Percentiles rank a stretch among this genome's conserved stretches.
phyloP scores from a whole-genome alignment of 1,140 invertebrate species.

The Aphis craccivora region DNA sequence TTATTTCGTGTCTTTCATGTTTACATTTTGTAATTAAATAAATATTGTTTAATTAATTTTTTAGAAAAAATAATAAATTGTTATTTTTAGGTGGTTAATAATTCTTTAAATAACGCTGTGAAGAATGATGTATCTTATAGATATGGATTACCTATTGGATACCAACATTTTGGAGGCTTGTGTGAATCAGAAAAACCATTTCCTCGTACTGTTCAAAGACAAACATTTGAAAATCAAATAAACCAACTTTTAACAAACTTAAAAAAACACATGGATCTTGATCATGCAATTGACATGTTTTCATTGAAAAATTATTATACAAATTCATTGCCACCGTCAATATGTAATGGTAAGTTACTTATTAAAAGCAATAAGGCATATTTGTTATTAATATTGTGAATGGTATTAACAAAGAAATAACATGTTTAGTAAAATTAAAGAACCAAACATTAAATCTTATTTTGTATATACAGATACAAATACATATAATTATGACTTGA shows the following conservation, averaged over 20 bases:
- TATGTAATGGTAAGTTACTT: constrained; percentile 67
- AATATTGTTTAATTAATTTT: not conserved
- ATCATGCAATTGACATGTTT: constrained; percentile 77
- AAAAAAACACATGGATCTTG: constrained; percentile 74
- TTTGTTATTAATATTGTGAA: not conserved
- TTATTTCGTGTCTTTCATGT: not conserved
- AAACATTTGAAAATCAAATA: constrained; percentile 68
- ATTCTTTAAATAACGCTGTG: constrained; percentile 77
- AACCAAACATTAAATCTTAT: not conserved
- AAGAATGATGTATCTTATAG: constrained; percentile 77
- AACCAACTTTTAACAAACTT: constrained; percentile 72
- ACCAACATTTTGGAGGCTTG: constrained; percentile 63
- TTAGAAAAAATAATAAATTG: constrained; percentile 8
- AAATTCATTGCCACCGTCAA: constrained; percentile 84
- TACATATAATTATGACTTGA: no score
- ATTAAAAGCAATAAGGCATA: not conserved
- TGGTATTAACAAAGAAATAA: not conserved
- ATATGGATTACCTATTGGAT: constrained; percentile 81
- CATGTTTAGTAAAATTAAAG: not conserved
- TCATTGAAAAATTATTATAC: constrained; percentile 85
- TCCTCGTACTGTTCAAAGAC: constrained; percentile 61
- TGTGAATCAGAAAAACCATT: constrained; percentile 21
- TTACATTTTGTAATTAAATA: not conserved
- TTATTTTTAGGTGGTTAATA: constrained; percentile 71
- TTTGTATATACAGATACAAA: not conserved